phyloP scores from a whole-genome alignment of 2,888 invertebrate species.

The Horisme vitalbata region DNA sequence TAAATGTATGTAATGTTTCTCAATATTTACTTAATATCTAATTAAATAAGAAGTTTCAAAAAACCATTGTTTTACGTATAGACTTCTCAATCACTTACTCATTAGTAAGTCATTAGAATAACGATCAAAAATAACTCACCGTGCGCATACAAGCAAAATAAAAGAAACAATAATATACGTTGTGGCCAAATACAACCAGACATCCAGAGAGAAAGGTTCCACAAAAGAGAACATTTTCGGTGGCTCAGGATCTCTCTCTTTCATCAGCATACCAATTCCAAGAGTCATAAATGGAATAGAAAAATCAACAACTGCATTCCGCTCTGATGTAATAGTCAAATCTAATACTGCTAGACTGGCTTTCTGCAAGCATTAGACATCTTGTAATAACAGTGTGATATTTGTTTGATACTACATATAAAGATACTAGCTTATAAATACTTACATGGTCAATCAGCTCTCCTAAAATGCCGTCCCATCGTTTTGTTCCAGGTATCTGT shows the following conservation, averaged over 20 bases:
- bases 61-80: too few relatives aligned
- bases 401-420: too few relatives aligned
- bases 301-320: conserved; percentile 94
- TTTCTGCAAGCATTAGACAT: conserved; percentile 82
- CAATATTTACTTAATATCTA: too few relatives aligned
- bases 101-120: too few relatives aligned
- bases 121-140: conserved; percentile 76
- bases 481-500: conserved; percentile 84
- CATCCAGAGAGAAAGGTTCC: conserved; percentile 90
- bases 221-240: conserved; percentile 95
- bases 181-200: conserved; percentile 94
- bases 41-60: too few relatives aligned
- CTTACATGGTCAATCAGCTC: conserved; percentile 88
- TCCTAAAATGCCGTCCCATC: conserved; percentile 90
- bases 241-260: conserved; percentile 88
- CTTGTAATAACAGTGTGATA: not conserved
- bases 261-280: conserved; percentile 93
- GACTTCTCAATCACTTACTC: too few relatives aligned
- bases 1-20: too few relatives aligned
- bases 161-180: conserved; percentile 92
- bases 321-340: conserved; percentile 94
- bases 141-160: conserved; percentile 90
- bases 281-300: conserved; percentile 98
- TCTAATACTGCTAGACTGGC: conserved; percentile 97
- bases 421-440: not conserved